Evolutionary conservation across 92 coral and sea anemone genomes (phyloP).

Genomic region (Parazoanthus swiftii): DNA sequence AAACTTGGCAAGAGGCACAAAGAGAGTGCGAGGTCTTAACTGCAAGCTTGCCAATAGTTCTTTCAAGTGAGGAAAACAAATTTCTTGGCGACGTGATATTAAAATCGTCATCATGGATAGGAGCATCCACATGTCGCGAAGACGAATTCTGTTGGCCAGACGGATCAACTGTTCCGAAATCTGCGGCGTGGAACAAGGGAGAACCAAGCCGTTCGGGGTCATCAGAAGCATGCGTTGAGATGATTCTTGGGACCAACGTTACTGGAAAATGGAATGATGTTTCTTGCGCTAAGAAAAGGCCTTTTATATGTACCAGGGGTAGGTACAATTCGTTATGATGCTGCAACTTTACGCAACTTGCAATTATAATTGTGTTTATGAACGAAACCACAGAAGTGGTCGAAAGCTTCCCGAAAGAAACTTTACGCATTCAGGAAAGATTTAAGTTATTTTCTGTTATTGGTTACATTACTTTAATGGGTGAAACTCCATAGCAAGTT

Average conservation of each 20-base stretch:
- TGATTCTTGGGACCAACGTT: background rate
- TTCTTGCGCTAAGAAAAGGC: background rate
- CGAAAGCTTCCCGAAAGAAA: no score
- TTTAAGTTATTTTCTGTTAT: no score
- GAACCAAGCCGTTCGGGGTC: background rate
- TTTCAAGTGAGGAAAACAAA: slow-evolving; percentile 9
- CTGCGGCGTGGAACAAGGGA: background rate
- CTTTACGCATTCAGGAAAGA: background rate
- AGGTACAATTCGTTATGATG: background rate
- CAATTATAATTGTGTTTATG: no score
- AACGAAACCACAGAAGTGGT: no score
- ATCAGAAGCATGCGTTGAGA: background rate
- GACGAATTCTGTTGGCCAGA: slow-evolving; percentile 8
- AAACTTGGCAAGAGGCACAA: background rate
- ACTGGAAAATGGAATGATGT: background rate
- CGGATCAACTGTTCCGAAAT: background rate
- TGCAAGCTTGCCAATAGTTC: background rate
- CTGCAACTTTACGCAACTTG: no score
- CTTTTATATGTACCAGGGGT: slow-evolving; percentile 1
- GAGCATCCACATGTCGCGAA: background rate
- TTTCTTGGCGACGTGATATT: background rate
- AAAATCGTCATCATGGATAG: background rate
- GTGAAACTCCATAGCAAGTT: no score
- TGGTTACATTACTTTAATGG: no score
- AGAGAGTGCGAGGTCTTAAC: background rate